Evolutionary conservation across 2,797 vertebrate species (phyloP).

Genomic region (Epinephelus awoara): DNA sequence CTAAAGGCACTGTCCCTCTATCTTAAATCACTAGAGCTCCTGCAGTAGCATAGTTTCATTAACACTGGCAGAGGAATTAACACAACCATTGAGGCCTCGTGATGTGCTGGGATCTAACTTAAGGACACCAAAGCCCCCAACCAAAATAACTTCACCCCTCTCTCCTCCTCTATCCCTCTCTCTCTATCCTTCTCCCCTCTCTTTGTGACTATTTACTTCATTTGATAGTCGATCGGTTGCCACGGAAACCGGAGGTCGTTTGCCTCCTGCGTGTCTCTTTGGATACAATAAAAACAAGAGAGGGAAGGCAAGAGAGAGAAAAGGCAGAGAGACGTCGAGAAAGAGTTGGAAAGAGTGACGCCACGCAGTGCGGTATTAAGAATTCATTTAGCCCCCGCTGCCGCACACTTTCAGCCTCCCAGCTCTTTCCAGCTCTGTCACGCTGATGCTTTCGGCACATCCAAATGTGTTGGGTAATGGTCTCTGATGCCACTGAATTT

Average conservation of each 20-base stretch:
- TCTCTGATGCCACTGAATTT: conserved; percentile 29
- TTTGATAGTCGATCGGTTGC: conserved; percentile 60
- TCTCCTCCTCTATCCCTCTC: background rate
- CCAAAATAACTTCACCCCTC: conserved; percentile 1
- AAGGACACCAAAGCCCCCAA: background rate
- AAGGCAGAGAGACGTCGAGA: conserved; percentile 38
- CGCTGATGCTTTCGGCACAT: conserved; percentile 40
- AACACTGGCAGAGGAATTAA: too few relatives aligned
- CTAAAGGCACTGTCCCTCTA: too few relatives aligned
- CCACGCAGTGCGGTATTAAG: conserved; percentile 70
- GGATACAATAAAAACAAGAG: conserved; percentile 62
- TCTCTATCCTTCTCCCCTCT: background rate
- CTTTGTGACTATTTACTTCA: conserved; percentile 41
- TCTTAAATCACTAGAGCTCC: too few relatives aligned
- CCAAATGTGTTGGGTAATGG: conserved; percentile 36
- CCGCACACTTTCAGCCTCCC: conserved; percentile 51
- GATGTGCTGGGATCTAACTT: conserved; percentile 4
- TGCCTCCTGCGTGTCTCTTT: conserved; percentile 65
- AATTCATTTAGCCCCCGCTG: conserved; percentile 71
- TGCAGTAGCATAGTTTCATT: too few relatives aligned
- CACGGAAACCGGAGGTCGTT: conserved; percentile 66
- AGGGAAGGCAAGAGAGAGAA: conserved; percentile 15
- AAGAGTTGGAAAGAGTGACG: conserved; percentile 45
- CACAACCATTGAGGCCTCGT: background rate
- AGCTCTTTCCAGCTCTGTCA: conserved; percentile 52